A percentile compares a stretch with the other conserved stretches of the same genome.
phyloP scores from a whole-genome alignment of 2,888 invertebrate species.

The Diadegma fenestrale region DNA sequence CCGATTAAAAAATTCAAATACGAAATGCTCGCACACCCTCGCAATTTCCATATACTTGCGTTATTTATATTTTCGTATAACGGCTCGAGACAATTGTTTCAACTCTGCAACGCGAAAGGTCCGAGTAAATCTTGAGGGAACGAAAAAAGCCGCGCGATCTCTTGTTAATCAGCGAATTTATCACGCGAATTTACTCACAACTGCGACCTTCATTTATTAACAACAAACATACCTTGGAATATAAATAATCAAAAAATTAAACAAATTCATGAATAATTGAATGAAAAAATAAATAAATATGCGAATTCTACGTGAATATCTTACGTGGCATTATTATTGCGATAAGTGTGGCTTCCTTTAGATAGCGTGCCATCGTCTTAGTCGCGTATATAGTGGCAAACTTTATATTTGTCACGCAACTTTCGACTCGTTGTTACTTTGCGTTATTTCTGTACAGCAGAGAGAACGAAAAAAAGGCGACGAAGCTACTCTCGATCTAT shows the following conservation, averaged over 20 bases:
- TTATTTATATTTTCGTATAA: slow-evolving; percentile 23
- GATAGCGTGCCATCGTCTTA: slow-evolving; percentile 71
- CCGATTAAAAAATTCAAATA: slow-evolving; percentile 75
- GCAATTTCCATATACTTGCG: slow-evolving; percentile 58
- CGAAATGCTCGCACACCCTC: slow-evolving; percentile 70
- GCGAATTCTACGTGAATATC: neutral
- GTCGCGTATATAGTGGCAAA: slow-evolving; percentile 52
- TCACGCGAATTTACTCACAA: neutral
- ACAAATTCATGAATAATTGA: slow-evolving; percentile 13
- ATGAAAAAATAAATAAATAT: slow-evolving; percentile 1
- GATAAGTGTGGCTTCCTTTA: slow-evolving; percentile 78
- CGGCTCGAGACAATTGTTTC: slow-evolving; percentile 47
- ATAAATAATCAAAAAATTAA: slow-evolving; percentile 15
- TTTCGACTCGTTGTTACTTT: slow-evolving; percentile 49
- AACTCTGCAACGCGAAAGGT: slow-evolving; percentile 73
- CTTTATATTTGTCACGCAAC: slow-evolving; percentile 63
- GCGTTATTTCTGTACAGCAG: slow-evolving; percentile 13
- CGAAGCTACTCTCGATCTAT: slow-evolving; percentile 58
- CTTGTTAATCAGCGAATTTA: neutral
- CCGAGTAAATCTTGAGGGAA: slow-evolving; percentile 70
- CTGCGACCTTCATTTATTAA: neutral
- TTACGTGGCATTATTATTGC: slow-evolving; percentile 42
- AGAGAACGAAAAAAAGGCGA: neutral
- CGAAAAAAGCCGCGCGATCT: slow-evolving; percentile 55
- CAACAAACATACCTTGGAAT: neutral